phyloP scores from a whole-genome alignment of 1,140 invertebrate species.

The Pygmarrhopalites habei region DNA sequence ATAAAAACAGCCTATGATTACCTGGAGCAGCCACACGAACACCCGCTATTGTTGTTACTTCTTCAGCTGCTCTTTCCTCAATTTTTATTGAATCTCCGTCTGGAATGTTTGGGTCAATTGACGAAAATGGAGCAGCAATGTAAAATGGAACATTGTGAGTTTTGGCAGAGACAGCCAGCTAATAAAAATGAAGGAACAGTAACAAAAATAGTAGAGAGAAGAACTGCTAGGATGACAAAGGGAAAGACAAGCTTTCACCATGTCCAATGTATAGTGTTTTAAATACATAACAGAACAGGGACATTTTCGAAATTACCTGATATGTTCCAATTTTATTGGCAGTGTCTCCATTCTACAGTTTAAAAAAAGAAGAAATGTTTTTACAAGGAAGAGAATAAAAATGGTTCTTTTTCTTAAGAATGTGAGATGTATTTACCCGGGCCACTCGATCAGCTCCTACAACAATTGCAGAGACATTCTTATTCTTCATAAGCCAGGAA shows the following conservation, averaged over 20 bases:
- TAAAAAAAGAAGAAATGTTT: too few species aligned
- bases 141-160: slow-evolving; percentile 91
- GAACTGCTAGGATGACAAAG: too few species aligned
- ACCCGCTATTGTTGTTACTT: slow-evolving; percentile 82
- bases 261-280: too few species aligned
- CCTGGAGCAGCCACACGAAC: slow-evolving; percentile 75
- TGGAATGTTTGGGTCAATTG: slow-evolving; percentile 75
- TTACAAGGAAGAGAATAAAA: too few species aligned
- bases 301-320: too few species aligned
- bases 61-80: slow-evolving; percentile 80
- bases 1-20: slow-evolving; percentile 41
- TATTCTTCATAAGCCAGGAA: slow-evolving; percentile 76
- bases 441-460: slow-evolving; percentile 88
- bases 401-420: too few species aligned
- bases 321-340: slow-evolving; percentile 99
- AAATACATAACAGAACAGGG: too few species aligned
- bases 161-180: slow-evolving; percentile 85
- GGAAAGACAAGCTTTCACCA: too few species aligned
- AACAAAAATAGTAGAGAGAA: slow-evolving; percentile 4
- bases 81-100: slow-evolving; percentile 82
- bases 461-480: slow-evolving; percentile 67
- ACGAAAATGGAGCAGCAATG: slow-evolving; percentile 85
- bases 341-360: slow-evolving; percentile 66
- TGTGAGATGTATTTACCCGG: slow-evolving; percentile 41
- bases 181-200: slow-evolving; percentile 25